phyloP scores from a whole-genome alignment of 2,888 invertebrate species.

The Eristalis arbustorum region DNA sequence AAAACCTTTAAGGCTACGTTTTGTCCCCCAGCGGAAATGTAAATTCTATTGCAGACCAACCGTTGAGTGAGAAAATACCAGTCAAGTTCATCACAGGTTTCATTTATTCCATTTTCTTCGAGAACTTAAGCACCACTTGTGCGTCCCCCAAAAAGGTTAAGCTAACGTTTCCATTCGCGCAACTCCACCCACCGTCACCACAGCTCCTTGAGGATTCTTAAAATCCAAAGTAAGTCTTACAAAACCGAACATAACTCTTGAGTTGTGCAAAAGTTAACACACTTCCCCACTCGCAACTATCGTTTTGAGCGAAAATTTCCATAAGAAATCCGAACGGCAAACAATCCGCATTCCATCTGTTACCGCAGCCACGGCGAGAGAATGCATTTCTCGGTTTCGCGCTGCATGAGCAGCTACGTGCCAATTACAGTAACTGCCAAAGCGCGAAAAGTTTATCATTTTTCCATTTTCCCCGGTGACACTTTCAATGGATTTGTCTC shows the following conservation, averaged over 20 bases:
- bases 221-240: background rate
- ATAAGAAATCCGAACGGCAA: conserved; percentile 9
- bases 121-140: no score
- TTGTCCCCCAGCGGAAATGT: no score
- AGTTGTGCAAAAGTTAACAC: background rate
- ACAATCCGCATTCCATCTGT: conserved; percentile 16
- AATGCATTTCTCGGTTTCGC: conserved; percentile 24
- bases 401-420: conserved; percentile 43
- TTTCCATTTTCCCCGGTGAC: conserved; percentile 67
- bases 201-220: background rate
- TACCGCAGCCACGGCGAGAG: background rate
- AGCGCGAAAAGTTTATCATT: conserved; percentile 69
- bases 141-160: no score
- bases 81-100: no score
- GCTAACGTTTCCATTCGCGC: no score
- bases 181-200: background rate
- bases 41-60: no score
- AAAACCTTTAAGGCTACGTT: no score
- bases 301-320: conserved; percentile 16
- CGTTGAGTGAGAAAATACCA: no score
- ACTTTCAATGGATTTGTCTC: conserved; percentile 53
- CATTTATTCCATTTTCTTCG: no score
- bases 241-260: background rate
- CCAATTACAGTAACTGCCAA: conserved; percentile 66
- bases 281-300: background rate